Evolutionary conservation across 1,140 invertebrate genomes (phyloP).

Genomic region (Lamellibrachia luymesi): DNA sequence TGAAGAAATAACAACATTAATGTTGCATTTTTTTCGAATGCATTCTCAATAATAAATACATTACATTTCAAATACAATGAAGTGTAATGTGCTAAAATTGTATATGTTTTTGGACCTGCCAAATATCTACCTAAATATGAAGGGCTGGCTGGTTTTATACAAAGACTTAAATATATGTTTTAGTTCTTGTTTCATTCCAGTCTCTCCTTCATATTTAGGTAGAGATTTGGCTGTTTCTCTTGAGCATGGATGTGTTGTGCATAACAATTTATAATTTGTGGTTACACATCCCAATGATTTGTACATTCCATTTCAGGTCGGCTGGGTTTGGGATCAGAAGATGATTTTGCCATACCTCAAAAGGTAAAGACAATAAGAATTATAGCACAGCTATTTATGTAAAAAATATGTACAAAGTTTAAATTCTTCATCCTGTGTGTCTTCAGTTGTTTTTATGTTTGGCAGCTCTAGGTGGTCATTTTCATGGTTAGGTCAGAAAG

Average conservation of each 20-base stretch:
- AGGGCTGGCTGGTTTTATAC: neutral
- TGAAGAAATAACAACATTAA: neutral
- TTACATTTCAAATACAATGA: too few species aligned
- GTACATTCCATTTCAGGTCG: constrained; percentile 35
- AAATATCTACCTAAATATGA: neutral
- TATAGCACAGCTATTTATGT: neutral
- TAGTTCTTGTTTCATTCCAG: too few species aligned
- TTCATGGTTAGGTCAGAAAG: too few species aligned
- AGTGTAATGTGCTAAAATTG: neutral
- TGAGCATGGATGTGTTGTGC: neutral
- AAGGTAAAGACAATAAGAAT: constrained; percentile 35
- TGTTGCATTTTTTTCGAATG: neutral
- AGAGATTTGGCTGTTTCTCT: too few species aligned
- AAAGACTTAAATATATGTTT: too few species aligned
- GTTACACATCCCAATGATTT: neutral
- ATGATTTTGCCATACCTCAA: constrained; percentile 46
- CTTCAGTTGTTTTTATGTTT: neutral
- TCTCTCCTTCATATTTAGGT: too few species aligned
- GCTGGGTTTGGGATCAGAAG: constrained; percentile 50
- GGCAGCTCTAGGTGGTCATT: too few species aligned
- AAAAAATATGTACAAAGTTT: neutral
- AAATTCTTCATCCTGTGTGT: neutral
- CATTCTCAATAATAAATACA: neutral
- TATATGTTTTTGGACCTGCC: neutral
- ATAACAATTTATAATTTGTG: neutral